Conservation (phyloP, 2,113 vertebrate species). For the Camelus dromedarius region DNA sequence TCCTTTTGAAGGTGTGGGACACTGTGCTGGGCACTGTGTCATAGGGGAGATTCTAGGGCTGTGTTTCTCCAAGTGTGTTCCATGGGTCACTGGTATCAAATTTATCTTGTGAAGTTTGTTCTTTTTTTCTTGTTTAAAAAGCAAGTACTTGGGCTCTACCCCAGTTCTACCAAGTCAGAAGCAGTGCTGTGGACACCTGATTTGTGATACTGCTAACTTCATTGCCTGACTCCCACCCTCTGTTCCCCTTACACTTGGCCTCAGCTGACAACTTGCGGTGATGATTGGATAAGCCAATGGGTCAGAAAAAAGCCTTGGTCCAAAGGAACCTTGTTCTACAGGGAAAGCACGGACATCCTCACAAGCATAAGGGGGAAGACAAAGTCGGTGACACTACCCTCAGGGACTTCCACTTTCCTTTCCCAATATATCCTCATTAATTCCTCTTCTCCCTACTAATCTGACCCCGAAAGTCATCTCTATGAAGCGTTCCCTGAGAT, state of each 20-base stretch:
- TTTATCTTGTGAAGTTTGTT: neutral
- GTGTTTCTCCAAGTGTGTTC: neutral
- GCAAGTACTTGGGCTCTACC: neutral
- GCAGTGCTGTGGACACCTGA: fast-evolving
- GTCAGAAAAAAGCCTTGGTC: neutral
- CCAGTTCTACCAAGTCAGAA: neutral
- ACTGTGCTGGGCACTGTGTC: neutral
- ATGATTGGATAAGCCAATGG: neutral
- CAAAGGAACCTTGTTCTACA: neutral
- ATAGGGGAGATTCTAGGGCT: neutral
- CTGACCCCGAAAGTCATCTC: neutral
- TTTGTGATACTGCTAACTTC: neutral
- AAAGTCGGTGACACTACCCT: neutral
- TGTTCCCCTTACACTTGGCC: neutral
- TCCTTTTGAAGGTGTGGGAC: neutral
- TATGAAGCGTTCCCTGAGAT: neutral
- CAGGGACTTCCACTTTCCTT: neutral
- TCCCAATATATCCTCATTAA: neutral
- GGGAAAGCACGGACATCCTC: neutral
- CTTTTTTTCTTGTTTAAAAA: neutral
- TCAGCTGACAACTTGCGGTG: neutral
- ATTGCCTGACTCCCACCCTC: neutral
- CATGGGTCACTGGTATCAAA: neutral
- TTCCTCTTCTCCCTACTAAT: neutral
- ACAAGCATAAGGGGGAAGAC: neutral